Percentiles rank a stretch among this genome's conserved stretches.
Evolutionary conservation across 1,140 invertebrate species (phyloP).

Genomic region (Brachionus koreanus): DNA sequence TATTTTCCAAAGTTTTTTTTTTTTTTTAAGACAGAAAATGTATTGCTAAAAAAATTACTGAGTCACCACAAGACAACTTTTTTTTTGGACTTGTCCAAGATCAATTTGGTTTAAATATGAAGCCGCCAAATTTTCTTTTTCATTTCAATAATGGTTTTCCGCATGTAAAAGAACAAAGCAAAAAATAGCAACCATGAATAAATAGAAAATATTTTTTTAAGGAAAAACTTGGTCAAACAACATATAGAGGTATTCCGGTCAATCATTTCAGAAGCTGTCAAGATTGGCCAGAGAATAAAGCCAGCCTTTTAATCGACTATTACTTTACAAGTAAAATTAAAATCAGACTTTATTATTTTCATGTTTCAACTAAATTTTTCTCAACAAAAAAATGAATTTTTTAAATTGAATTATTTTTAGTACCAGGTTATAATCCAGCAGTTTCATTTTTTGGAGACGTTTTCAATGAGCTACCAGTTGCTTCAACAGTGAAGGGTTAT

Average conservation of each 20-base stretch:
- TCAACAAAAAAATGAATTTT: too few relatives aligned
- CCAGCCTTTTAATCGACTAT: slow-evolving; percentile 9
- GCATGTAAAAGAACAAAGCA: neutral
- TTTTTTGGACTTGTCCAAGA: slow-evolving; percentile 32
- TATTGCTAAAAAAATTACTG: neutral
- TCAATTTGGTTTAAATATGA: slow-evolving; percentile 26
- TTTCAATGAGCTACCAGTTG: slow-evolving; percentile 17
- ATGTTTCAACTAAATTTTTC: too few relatives aligned
- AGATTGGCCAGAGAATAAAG: neutral
- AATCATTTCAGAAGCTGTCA: slow-evolving; percentile 34
- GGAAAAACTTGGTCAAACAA: neutral
- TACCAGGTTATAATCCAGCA: slow-evolving; percentile 10
- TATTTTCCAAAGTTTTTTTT: neutral
- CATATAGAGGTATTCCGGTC: slow-evolving; percentile 3
- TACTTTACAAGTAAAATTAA: slow-evolving; percentile 4
- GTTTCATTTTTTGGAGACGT: neutral
- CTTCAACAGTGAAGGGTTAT: neutral
- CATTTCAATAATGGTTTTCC: slow-evolving; percentile 42
- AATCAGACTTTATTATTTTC: too few relatives aligned
- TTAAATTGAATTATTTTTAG: neutral
- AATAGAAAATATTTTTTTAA: neutral
- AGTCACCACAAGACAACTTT: neutral
- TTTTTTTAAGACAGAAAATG: neutral
- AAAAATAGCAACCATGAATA: neutral
- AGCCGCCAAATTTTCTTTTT: slow-evolving; percentile 20